Percentiles rank a stretch among this genome's conserved stretches.
These are phyloP conservation scores for Brachyrhaphis roseni DNA, from an alignment of 2,797 vertebrate genomes.

Conservation along the genomic window DNA sequence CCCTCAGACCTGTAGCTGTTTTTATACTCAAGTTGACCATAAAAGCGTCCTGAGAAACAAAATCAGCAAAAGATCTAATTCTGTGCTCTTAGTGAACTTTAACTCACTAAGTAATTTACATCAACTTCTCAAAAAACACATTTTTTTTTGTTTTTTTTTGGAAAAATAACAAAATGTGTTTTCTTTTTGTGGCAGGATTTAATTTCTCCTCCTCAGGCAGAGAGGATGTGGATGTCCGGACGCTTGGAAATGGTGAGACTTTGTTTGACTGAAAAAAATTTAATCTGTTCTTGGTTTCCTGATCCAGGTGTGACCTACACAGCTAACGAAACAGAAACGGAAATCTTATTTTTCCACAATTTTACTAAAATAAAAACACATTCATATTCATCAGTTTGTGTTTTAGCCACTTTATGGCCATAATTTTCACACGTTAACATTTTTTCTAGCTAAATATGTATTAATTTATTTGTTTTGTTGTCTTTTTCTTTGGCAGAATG, in stretches of 20 bases:
- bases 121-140: background rate
- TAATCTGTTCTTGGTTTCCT: background rate
- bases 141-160: no score
- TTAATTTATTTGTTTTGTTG: background rate
- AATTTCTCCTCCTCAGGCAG: slow-evolving; percentile 98
- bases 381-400: background rate
- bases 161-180: background rate
- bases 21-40: background rate
- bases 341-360: background rate
- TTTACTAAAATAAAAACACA: background rate
- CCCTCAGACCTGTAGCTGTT: background rate
- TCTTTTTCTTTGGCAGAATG: slow-evolving; percentile 80
- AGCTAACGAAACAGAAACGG: background rate
- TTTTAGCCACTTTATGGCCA: background rate
- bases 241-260: slow-evolving; percentile 90
- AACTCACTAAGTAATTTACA: background rate
- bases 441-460: no score
- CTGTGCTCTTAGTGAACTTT: background rate
- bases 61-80: background rate
- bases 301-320: background rate
- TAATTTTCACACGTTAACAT: background rate
- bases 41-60: background rate
- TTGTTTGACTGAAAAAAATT: background rate
- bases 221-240: slow-evolving; percentile 97
- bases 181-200: slow-evolving; percentile 82